Base-by-base conservation (phyloP, 2,113 vertebrate species). In the Leptosomus discolor region DNA sequence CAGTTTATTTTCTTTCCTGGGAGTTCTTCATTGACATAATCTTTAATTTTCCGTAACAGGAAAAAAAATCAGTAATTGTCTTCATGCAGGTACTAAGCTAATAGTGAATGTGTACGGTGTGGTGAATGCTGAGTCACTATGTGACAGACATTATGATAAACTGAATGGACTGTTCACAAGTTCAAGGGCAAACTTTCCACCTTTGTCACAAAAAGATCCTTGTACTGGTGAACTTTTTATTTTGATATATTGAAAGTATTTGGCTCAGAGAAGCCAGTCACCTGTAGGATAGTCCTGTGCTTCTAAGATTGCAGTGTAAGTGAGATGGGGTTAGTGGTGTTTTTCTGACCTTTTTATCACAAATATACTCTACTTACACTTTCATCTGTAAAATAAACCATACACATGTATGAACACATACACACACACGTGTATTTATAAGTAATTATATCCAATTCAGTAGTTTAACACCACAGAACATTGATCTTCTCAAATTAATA, bases 171-270 rank as follows among this genome's bases (percentile, higher is more conserved):
- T 56, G 27, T 71, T 95, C 75, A 81, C 53, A 69, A 54, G 63
- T 91, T 83, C 87, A 95, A 92, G 92, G 90, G 27, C 73, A 91
- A 96, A 23, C 8, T 91, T 82, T 46, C 71, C 51, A 87, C 54
- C 53, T 84, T 48, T 12, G 4, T 67, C 54, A 84, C 12, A 58
- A 41, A 41, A 86, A 82, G 45, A 56, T 57, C 39, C 37, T 75
- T 93, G 46, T 92, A 75, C 37, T 12, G 10, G 32, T 48, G 45
- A 58, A 36, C 50, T 39, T 57, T 86, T 53, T 56, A 36, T n/a
- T 84, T 71, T 60, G 60, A 27, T 85, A 15, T 37, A 46, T 46
- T 46, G 19, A 46, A n/a, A 41, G 27, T 43, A 60, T 69, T 76
- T 86, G 71, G 22, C 53, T 93, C 84, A 91, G 93, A 69, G 22